Base-by-base conservation (phyloP, 2,113 vertebrate species). In the Lagenorhynchus albirostris region DNA sequence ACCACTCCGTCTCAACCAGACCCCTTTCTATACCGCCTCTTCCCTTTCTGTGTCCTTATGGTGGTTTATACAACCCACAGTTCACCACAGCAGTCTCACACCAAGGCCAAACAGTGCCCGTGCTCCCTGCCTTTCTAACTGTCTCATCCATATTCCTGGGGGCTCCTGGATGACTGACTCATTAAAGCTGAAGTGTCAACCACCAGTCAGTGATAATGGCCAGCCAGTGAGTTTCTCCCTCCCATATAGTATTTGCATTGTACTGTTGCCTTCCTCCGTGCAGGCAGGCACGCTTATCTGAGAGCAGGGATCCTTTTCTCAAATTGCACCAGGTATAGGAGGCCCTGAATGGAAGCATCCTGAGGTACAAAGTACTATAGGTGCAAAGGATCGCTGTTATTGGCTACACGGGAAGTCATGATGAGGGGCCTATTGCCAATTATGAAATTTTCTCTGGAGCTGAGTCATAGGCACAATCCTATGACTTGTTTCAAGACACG, bases 391-490 rank as follows among this genome's bases (percentile, higher is more conserved):
- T 38, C 8, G 38, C 73, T 82, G 29, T 87, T 95, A 85, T 31
- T 93, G 53, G 76, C 85, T 85, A 50, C 68, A 77, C 26, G 88
- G 65, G 84, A 94, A 96, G 41, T 76, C 29, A 92, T 74, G 31
- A 63, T 70, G 55, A 58, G 9, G 38, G 41, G 4, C 29, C 44
- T 67, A 17, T 84, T 92, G 23, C n/a, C 94, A 70, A 87, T 73
- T 84, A 67, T 8, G 81, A 55, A 95, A 60, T 10, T 55, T 90
- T 92, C 92, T 94, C 41, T 97, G 89, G 21, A 91, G 55, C 23
- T 82, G 17, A 97, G 84, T 96, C 74, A 79, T 74, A 95, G 26
- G 25, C 38, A 68, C 15, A 83, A 8, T 83, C 14, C 44, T 60
- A 38, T 90, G 53, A 36, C 11, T 91, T 17, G 0, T 94, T 94